Base-by-base conservation (phyloP, 2,113 vertebrate species). In the Heterotis niloticus region DNA sequence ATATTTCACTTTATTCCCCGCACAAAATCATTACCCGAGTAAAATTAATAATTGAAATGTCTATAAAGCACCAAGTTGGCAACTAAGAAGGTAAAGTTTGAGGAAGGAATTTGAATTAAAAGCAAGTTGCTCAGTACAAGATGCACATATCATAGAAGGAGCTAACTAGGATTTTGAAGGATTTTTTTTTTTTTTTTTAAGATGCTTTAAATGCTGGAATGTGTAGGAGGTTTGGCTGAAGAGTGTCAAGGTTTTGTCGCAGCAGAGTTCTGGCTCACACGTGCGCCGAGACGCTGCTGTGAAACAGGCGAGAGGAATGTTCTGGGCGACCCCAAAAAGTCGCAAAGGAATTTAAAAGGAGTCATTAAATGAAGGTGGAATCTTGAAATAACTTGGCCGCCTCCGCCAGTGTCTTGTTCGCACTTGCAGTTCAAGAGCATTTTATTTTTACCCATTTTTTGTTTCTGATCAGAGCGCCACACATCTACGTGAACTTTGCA, bases 291-390 rank as follows among this genome's bases (percentile, higher is more conserved):
- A 59, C 76, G 54, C 16, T 4, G 54, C 10, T 56, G 34, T 44
- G 7, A 44, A 44, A 69, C 26, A 26, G 12, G 51, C 52, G 17
- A 56, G 18, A 77, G 65, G 76, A 78, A 69, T 69, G 76, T 78
- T 29, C 54, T 14, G 3, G 28, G 76, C 44, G 52, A 78, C 66
- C 59, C 44, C 23, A 14, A 5, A 65, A 57, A 78, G 65, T 56
- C 65, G 66, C 52, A 13, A 3, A 69, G 24, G 76, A 78, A 68
- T 78, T 69, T 78, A 57, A 56, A 77, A 77, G 64, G 51, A 65
- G 44, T 69, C 52, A 12, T 69, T 59, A 78, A 68, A 68, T 74
- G 54, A 68, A 77, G 10, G 65, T 18, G 76, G 44, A 67, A 28
- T 69, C 65, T 20, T 17, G 23, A 73, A 56, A n/a, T 5, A 44